A percentile compares a stretch with the other conserved stretches of the same genome.
phyloP scores from a whole-genome alignment of 2,113 vertebrate species.

The Falco punctatus region DNA sequence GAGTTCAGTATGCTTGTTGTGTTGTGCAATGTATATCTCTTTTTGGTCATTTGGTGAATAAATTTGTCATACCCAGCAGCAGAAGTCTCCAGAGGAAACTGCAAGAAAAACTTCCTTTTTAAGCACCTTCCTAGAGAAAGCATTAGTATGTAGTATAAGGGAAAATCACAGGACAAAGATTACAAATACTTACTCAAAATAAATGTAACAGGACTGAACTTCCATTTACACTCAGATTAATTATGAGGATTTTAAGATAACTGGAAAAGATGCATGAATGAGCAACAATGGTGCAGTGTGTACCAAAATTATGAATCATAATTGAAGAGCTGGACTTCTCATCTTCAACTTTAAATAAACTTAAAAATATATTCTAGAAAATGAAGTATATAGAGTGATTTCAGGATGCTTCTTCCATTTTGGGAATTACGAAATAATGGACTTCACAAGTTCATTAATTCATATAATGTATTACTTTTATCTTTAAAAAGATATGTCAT shows the following conservation, averaged over 20 bases:
- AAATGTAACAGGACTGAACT: background rate
- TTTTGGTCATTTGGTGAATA: background rate
- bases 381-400: background rate
- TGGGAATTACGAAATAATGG: background rate
- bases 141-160: background rate
- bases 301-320: background rate
- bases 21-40: background rate
- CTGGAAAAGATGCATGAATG: background rate
- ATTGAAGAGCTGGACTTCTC: background rate
- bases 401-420: background rate
- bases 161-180: background rate
- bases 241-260: background rate
- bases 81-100: background rate
- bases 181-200: background rate
- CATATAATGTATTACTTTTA: background rate
- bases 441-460: background rate
- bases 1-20: background rate
- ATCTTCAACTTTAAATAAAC: background rate
- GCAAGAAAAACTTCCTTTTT: background rate
- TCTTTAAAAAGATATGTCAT: background rate
- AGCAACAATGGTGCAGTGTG: background rate
- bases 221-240: background rate
- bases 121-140: background rate
- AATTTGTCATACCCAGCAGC: background rate
- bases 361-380: background rate